These are phyloP conservation scores for Tylochromis polylepis DNA, from an alignment of 2,113 vertebrate genomes.

Conservation along the genomic window DNA sequence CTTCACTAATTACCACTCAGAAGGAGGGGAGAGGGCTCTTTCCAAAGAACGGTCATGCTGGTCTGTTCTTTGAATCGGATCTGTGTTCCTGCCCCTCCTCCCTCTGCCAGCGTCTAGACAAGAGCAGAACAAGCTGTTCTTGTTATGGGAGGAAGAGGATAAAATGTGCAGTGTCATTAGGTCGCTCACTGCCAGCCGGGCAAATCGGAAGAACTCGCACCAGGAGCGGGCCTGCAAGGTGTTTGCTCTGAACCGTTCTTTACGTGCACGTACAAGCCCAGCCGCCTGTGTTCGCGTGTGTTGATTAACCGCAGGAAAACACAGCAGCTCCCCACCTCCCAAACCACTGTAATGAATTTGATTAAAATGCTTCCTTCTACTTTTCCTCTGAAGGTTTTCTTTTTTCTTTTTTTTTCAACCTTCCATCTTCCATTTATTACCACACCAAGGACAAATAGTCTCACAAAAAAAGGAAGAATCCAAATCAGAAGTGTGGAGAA, in stretches of 20 bases:
- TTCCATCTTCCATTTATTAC: not conserved
- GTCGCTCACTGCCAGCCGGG: slow-evolving; percentile 25
- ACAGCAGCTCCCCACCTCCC: not conserved
- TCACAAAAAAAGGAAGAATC: not conserved
- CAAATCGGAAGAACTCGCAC: slow-evolving; percentile 23
- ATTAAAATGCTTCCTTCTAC: slow-evolving; percentile 7
- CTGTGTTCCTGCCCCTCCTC: slow-evolving; percentile 33
- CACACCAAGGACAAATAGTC: not conserved
- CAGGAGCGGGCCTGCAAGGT: slow-evolving; percentile 17
- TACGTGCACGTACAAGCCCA: not conserved
- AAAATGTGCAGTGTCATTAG: slow-evolving; percentile 64
- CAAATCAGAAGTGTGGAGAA: not conserved
- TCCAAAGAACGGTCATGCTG: slow-evolving; percentile 65
- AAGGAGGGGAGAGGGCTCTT: slow-evolving; percentile 63
- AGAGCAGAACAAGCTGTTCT: slow-evolving; percentile 67
- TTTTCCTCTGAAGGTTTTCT: not conserved
- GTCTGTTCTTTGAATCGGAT: slow-evolving; percentile 63
- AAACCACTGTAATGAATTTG: not conserved
- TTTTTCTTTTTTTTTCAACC: not conserved
- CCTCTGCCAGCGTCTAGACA: slow-evolving; percentile 66
- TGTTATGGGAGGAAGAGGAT: slow-evolving; percentile 57
- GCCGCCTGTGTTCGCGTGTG: not conserved
- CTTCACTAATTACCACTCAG: slow-evolving; percentile 72
- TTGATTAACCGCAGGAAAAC: slow-evolving; percentile 7
- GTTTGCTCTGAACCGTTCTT: not conserved